Evolutionary conservation across 1,140 invertebrate species (phyloP), one percentile per base, ranked within the genome.

Genomic region (Zaprionus tsacasi): DNA sequence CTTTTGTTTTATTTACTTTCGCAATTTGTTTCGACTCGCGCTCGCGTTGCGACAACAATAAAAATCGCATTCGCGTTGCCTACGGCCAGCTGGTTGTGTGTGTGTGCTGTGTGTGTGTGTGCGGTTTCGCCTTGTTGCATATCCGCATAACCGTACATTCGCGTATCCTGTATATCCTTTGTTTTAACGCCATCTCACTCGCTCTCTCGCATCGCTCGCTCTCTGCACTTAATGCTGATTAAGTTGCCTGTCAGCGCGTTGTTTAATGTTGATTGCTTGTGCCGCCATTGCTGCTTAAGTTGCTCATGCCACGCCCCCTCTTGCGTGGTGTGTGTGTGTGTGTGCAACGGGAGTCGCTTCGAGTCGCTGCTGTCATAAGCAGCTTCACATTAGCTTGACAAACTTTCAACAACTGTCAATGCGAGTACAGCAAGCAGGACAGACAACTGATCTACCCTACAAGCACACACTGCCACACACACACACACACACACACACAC

Each of bases 1-100:
- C 57, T 81, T 79, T 88, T 88, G 83, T 81, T 88, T 88, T 88
- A 83, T 88, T 89, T 83, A 83, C 80, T 83, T 87, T 87, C 70
- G 70, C 83, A 83, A 83, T 87, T 87, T 87, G 83, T 88, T 88
- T 80, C 57, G 50, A 69, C 65, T 56, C 57, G 58, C 66, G 75
- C 58, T 11, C 50, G 33, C 78, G 56, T 43, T 63, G 79, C 79
- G 52, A 56, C 58, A 80, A 88, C 83, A 87, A 88, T 87, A 87
- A 88, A 87, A 87, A 88, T 82, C 73, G 83, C 82, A 82, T 87
- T 79, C 70, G 71, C 70, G 70, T 40, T 40, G 56, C 54, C 52
- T 56, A 35, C 60, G 21, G 38, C 56, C 54, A 45, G 56, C 15
- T 17, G 17, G 12, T 15, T 8, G 27, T 1, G 30, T 30, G 64